These are phyloP conservation scores for Spondyliosoma cantharus DNA, from an alignment of 2,797 vertebrate species.

Conservation along the genomic window DNA sequence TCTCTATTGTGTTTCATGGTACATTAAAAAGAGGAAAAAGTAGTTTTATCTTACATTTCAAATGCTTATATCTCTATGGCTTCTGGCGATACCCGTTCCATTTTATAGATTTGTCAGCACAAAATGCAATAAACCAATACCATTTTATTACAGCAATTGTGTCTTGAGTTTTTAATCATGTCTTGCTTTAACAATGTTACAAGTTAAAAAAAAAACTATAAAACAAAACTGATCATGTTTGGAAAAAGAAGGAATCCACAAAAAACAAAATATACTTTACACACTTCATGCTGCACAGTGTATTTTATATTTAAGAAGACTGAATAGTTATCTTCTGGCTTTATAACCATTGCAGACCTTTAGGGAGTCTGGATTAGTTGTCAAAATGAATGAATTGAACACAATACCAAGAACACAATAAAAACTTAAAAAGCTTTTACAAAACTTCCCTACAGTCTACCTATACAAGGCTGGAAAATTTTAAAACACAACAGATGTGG, in stretches of 20 bases:
- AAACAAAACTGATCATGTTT: constrained; percentile 40
- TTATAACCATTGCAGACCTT: constrained; percentile 34
- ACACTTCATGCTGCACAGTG: constrained; percentile 35
- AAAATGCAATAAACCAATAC: constrained; percentile 99
- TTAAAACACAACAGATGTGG: constrained; percentile 24
- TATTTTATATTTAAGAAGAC: constrained; percentile 20
- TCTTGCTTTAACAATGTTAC: constrained; percentile 55
- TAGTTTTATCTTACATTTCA: constrained; percentile 95
- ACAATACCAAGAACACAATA: constrained; percentile 36
- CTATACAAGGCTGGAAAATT: constrained; percentile 51
- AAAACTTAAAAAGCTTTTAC: constrained; percentile 69
- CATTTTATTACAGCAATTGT: constrained; percentile 96
- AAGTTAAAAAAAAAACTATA: constrained; percentile 69
- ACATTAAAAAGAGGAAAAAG: constrained; percentile 84
- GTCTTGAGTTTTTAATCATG: constrained; percentile 77
- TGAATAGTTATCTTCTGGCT: constrained; percentile 36
- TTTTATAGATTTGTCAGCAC: constrained; percentile 99
- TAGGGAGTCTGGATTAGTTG: constrained; percentile 18
- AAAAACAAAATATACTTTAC: constrained; percentile 47
- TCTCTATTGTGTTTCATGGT: constrained; percentile 93
- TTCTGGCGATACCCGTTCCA: constrained; percentile 94
- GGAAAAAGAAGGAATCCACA: constrained; percentile 38
- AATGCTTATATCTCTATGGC: constrained; percentile 97
- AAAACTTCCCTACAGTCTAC: constrained; percentile 53
- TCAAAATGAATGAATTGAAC: constrained; percentile 24